Evolutionary conservation across 2,797 vertebrate genomes (phyloP), one percentile per base, ranked within the genome.

Genomic region (Bucorvus abyssinicus): DNA sequence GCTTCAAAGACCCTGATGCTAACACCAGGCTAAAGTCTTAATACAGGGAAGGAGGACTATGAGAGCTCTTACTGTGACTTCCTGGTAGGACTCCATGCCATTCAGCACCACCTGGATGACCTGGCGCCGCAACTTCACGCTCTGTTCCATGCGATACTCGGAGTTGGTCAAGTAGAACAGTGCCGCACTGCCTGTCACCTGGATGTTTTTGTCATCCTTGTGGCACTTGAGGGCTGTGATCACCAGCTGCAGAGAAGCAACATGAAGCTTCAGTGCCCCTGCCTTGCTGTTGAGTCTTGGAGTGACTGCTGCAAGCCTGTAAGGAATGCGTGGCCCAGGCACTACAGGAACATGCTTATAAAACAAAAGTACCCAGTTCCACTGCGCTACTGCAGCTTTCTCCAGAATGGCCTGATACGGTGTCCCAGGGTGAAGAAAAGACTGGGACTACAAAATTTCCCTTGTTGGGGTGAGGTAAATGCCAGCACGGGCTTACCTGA

Each of bases 31-130:
- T 93, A 34, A 84, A 87, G 49, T 40, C 12, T 3, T 8, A 47
- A 73, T 17, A 22, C 1, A 30, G 44, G 20, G 22, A 57, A 64
- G 45, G 29, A 85, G 21, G 27, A 29, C 18, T 40, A 1, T 8
- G 60, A 15, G 34, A 59, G 36, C 88, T 97, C 99, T 98, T 97
- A 99, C 99, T 91, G 99, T 99, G 96, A 99, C 99, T 94, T 99
- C 99, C 98, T 99, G 99, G 98, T 99, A 99, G 94, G 99, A 98
- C 86, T 99, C 99, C 99, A 99, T 99, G 95, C 99, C 99, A 1
- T 99, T 99, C 30, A 99, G 98, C 67, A 99, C 99, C 97, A 99
- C 99, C 95, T 99, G 98, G 94, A 99, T 99, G 95, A 99, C 99
- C 95, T 99, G 98, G 36, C 99, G 98, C 42, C 99, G 98, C 95